phyloP scores from a whole-genome alignment of 2,113 vertebrate species.

The Nannobrachium achirus region DNA sequence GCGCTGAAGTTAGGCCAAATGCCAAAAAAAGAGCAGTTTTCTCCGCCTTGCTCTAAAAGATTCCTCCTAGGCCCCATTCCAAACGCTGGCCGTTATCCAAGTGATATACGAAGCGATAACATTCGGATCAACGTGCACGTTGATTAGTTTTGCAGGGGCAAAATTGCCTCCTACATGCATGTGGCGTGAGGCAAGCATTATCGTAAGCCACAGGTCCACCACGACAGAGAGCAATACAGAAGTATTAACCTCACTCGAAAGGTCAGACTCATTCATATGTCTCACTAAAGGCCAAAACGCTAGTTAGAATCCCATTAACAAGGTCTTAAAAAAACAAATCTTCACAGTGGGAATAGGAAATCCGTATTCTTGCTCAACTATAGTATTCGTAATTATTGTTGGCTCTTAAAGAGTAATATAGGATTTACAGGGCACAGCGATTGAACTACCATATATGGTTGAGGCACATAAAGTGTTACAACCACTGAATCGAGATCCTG shows the following conservation, averaged over 20 bases:
- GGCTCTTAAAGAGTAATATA: neutral
- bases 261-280: constrained; percentile 23
- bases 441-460: neutral
- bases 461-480: neutral
- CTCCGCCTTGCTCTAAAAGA: constrained; percentile 29
- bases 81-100: constrained; percentile 24
- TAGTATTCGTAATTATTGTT: neutral
- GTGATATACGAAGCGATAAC: constrained; percentile 6
- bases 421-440: neutral
- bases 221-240: constrained; percentile 11
- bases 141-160: constrained; percentile 14
- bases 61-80: neutral
- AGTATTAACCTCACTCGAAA: constrained; percentile 28
- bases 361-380: constrained; percentile 4
- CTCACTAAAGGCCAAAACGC: neutral
- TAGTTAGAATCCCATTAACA: constrained; percentile 14
- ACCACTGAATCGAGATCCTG: neutral
- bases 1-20: constrained; percentile 1
- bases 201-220: constrained; percentile 13
- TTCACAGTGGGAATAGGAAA: constrained; percentile 5
- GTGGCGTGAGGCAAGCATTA: constrained; percentile 24
- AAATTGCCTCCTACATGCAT: constrained; percentile 27
- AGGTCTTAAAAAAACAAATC: neutral
- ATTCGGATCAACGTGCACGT: constrained; percentile 27
- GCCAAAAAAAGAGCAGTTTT: constrained; percentile 21